Conservation (phyloP, 2,113 vertebrate species). For the Chaetops frenatus region DNA sequence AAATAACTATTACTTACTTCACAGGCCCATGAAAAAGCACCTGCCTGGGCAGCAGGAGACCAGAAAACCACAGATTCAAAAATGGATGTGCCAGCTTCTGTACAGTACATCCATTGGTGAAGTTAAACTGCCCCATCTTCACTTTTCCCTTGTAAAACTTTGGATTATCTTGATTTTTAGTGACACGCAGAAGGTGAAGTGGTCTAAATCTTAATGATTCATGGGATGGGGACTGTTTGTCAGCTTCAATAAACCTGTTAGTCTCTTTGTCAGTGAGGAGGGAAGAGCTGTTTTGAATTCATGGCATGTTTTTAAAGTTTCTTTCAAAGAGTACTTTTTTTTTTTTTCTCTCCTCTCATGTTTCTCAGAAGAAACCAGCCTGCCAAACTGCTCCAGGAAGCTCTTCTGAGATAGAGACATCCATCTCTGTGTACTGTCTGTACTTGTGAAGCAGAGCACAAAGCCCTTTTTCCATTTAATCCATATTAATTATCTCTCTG, state of each 20-base stretch:
- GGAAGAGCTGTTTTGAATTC: slow-evolving; percentile 12
- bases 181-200: neutral
- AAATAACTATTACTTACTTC: neutral
- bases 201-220: neutral
- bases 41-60: neutral
- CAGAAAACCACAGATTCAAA: neutral
- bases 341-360: neutral
- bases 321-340: neutral
- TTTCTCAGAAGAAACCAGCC: slow-evolving; percentile 6
- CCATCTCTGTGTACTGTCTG: slow-evolving; percentile 22
- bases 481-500: slow-evolving; percentile 45
- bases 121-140: neutral
- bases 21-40: neutral
- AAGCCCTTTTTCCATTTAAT: slow-evolving; percentile 35
- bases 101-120: neutral
- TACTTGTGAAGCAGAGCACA: slow-evolving; percentile 49
- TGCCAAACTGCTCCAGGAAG: slow-evolving; percentile 37
- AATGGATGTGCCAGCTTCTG: neutral
- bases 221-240: neutral
- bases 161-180: neutral
- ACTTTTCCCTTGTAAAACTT: neutral
- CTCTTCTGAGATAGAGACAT: slow-evolving; percentile 26
- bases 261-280: neutral
- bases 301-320: neutral
- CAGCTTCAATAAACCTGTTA: neutral